A percentile compares a stretch with the other conserved stretches of the same genome.
phyloP scores from a whole-genome alignment of 2,888 invertebrate species.

The Epinotia brunnichana region DNA sequence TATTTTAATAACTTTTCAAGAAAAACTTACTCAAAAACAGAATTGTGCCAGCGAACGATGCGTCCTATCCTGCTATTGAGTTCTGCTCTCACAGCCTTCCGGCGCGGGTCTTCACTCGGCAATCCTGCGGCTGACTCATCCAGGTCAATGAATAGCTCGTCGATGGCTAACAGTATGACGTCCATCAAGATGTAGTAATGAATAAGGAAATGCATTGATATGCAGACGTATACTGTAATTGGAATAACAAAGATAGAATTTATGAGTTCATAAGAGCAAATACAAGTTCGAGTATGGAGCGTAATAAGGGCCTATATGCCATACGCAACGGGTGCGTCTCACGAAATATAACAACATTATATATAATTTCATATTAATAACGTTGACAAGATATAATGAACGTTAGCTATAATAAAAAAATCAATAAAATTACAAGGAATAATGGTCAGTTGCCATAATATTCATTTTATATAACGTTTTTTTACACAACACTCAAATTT shows the following conservation, averaged over 20 bases:
- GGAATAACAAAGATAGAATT: not conserved
- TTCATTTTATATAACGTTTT: no score
- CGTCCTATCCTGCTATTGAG: constrained; percentile 59
- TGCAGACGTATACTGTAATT: constrained; percentile 65
- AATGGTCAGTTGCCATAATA: no score
- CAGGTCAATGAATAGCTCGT: constrained; percentile 62
- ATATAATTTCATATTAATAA: no score
- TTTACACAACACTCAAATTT: no score
- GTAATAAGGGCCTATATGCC: no score
- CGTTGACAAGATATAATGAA: no score
- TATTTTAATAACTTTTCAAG: no score
- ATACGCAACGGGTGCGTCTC: no score
- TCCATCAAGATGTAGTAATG: constrained; percentile 64
- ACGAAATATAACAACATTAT: no score
- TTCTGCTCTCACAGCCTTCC: constrained; percentile 52
- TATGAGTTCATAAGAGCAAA: not conserved
- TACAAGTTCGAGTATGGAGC: no score
- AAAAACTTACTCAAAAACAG: constrained; percentile 57
- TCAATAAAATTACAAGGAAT: no score
- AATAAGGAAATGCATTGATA: constrained; percentile 64
- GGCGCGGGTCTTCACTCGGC: constrained; percentile 50
- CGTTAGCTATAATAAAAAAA: no score
- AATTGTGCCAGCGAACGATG: constrained; percentile 65
- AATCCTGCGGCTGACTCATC: constrained; percentile 57
- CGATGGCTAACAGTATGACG: constrained; percentile 63